A percentile compares a stretch with the other conserved stretches of the same genome.
Conservation (phyloP, 2,113 vertebrate genomes). For the Pavo muticus region DNA sequence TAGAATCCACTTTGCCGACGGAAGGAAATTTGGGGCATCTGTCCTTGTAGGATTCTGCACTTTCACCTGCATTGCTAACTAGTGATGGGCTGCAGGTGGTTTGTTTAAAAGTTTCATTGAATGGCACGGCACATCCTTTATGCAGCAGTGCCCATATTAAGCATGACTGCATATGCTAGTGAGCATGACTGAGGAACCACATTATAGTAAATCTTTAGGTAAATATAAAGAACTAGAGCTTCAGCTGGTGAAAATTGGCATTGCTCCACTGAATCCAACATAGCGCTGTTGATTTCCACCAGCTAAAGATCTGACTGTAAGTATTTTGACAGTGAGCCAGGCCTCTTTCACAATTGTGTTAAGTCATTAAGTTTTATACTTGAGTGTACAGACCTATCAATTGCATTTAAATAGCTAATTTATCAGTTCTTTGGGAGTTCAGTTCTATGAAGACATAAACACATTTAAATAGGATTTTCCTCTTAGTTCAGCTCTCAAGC, state of each 20-base stretch:
- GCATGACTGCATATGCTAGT: not conserved
- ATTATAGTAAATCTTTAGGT: conserved; percentile 9
- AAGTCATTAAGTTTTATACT: conserved; percentile 16
- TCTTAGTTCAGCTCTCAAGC: not conserved
- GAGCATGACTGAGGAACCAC: not conserved
- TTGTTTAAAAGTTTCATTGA: conserved; percentile 8
- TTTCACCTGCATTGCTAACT: conserved; percentile 2
- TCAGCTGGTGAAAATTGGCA: not conserved
- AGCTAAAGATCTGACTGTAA: not conserved
- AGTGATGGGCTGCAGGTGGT: not conserved
- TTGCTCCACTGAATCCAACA: not conserved
- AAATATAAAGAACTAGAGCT: conserved; percentile 10
- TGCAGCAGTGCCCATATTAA: not conserved
- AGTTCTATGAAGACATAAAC: not conserved
- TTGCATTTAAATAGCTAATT: not conserved
- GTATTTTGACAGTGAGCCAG: not conserved
- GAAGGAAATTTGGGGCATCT: not conserved
- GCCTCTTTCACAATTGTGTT: not conserved
- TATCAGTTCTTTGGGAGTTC: not conserved
- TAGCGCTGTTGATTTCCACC: not conserved
- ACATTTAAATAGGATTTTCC: not conserved
- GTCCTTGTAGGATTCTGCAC: not conserved
- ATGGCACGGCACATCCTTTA: not conserved
- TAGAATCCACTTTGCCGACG: not conserved
- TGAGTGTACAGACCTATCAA: not conserved